phyloP scores from a whole-genome alignment of 2,113 vertebrate species.

The Irena cyanogastra region DNA sequence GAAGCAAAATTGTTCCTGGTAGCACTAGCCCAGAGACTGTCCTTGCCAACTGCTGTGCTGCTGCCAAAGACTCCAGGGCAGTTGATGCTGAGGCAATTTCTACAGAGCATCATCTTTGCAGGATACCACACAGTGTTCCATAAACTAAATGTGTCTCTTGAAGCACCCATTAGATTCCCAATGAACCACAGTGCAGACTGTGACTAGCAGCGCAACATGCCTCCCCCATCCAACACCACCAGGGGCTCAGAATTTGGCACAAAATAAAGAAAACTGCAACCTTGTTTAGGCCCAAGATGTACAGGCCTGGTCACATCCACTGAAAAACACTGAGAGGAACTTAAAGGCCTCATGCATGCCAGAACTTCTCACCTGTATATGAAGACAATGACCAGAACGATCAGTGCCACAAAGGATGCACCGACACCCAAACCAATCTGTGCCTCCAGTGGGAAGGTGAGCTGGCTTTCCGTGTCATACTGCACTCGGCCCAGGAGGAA shows the following conservation, averaged over 20 bases:
- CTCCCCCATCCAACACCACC: background rate
- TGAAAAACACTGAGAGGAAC: background rate
- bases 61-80: background rate
- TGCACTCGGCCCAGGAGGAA: conserved; percentile 90
- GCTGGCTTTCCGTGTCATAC: conserved; percentile 87
- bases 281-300: background rate
- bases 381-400: conserved; percentile 93
- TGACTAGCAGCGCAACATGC: background rate
- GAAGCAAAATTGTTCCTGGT: background rate
- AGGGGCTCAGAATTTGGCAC: background rate
- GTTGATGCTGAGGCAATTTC: background rate
- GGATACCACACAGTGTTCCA: background rate
- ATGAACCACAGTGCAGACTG: background rate
- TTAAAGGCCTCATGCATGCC: background rate
- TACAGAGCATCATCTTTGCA: background rate
- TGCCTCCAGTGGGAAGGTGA: conserved; percentile 91
- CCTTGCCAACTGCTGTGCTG: background rate
- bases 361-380: conserved; percentile 87
- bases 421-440: conserved; percentile 92
- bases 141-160: background rate
- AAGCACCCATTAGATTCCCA: background rate
- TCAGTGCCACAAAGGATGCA: conserved; percentile 88
- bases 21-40: background rate
- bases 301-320: background rate
- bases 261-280: background rate